phyloP scores from a whole-genome alignment of 2,113 vertebrate species.

The Rhynchopsitta pachyrhyncha region DNA sequence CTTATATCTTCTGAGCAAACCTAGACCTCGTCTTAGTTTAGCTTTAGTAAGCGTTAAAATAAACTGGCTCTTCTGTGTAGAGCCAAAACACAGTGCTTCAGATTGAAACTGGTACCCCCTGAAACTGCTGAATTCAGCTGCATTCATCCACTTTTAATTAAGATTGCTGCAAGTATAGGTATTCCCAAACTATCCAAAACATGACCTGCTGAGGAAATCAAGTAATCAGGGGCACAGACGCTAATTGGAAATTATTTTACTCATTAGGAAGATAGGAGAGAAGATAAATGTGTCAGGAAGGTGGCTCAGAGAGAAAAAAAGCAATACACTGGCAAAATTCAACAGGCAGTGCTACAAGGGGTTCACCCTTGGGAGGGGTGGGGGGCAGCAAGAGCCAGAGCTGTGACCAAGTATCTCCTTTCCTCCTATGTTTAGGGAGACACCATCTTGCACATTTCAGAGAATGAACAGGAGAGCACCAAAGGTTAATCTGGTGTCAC shows the following conservation, averaged over 20 bases:
- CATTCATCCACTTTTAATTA: background rate
- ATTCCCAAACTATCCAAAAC: background rate
- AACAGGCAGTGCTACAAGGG: background rate
- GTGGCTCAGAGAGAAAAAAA: background rate
- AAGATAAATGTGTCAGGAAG: background rate
- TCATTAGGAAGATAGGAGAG: background rate
- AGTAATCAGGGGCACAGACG: background rate
- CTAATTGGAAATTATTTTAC: background rate
- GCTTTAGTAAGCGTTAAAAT: background rate
- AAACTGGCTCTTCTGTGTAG: background rate
- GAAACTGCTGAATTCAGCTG: background rate
- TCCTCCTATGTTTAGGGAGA: background rate
- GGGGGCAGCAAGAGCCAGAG: background rate
- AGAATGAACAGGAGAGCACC: rapidly evolving
- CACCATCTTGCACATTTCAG: background rate
- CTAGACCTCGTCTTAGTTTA: background rate
- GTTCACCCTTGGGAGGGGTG: background rate
- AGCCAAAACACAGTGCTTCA: background rate
- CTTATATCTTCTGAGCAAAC: background rate
- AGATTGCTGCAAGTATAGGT: background rate
- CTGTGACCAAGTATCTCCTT: background rate
- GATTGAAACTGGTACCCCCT: background rate
- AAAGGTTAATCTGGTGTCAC: background rate
- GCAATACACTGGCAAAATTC: background rate
- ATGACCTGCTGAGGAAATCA: background rate